phyloP scores from a whole-genome alignment of 2,113 vertebrate genomes.

The Trogon surrucura region DNA sequence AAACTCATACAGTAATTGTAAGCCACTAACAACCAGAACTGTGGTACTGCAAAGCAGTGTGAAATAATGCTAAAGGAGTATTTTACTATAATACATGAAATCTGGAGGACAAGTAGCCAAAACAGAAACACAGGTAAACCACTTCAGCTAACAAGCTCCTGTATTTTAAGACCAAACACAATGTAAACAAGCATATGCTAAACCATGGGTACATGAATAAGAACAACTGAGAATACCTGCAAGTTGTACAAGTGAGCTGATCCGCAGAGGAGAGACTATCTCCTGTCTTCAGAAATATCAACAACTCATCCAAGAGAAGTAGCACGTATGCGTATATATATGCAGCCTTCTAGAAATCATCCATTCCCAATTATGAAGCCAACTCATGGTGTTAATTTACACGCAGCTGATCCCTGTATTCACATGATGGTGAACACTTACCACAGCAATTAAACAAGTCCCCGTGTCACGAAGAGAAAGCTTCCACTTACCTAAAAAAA shows the following conservation, averaged over 20 bases:
- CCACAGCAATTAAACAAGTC: slow-evolving; percentile 59
- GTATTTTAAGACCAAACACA: neutral
- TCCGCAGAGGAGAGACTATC: neutral
- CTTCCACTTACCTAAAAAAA: slow-evolving; percentile 79
- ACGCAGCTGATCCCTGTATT: neutral
- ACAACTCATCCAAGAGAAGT: neutral
- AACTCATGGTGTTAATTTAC: neutral
- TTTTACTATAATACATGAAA: neutral
- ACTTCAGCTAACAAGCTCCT: neutral
- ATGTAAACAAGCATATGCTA: neutral
- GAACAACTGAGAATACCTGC: neutral
- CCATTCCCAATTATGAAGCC: neutral
- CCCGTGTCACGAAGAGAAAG: slow-evolving; percentile 65
- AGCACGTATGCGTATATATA: fast-evolving
- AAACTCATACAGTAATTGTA: neutral
- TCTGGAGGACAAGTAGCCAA: neutral
- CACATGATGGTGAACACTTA: slow-evolving; percentile 67
- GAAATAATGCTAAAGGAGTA: neutral
- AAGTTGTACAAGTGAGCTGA: neutral
- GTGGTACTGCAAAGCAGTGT: neutral
- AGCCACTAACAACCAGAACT: neutral
- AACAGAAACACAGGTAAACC: neutral
- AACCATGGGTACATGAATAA: neutral
- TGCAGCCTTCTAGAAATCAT: neutral
- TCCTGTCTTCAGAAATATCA: neutral